Conservation (phyloP, 2,797 vertebrate species). For the Fratercula arctica region DNA sequence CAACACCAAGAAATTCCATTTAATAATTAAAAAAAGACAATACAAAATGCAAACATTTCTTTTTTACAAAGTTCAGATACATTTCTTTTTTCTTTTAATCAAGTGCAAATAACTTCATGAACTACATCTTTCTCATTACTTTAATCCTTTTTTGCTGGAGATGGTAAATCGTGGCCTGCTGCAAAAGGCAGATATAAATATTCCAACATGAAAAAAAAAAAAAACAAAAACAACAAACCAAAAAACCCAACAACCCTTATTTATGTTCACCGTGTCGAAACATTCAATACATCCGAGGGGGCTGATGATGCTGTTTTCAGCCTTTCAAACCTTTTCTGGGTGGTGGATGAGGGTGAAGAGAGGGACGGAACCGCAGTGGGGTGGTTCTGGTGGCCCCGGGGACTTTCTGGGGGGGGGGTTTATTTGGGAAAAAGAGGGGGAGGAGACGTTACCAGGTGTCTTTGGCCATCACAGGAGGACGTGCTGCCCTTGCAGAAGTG, state of each 20-base stretch:
- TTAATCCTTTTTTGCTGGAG: conserved; percentile 56
- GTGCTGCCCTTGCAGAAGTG: neutral
- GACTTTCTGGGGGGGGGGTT: neutral
- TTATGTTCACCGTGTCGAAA: neutral
- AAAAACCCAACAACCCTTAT: neutral
- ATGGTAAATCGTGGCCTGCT: conserved; percentile 40
- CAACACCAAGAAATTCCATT: conserved; percentile 72
- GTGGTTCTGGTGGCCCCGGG: neutral
- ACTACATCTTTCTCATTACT: conserved; percentile 86
- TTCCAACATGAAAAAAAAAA: conserved; percentile 12
- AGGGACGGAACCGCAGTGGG: neutral
- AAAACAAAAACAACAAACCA: too few relatives aligned
- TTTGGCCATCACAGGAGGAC: rapidly evolving
- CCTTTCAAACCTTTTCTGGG: conserved; percentile 35
- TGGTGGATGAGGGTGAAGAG: neutral
- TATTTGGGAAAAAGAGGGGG: neutral
- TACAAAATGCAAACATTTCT: conserved; percentile 97
- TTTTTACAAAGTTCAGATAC: conserved; percentile 96
- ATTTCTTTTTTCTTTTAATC: conserved; percentile 74
- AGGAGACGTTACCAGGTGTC: rapidly evolving
- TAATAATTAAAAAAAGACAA: conserved; percentile 89
- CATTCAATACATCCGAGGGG: conserved; percentile 18
- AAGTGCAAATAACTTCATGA: conserved; percentile 98
- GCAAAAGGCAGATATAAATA: conserved; percentile 73
- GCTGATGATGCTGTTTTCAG: conserved; percentile 36